Evolutionary conservation across 2,113 vertebrate genomes (phyloP), one percentile per base, ranked within the genome.

Genomic region (Pygoscelis antarcticus): DNA sequence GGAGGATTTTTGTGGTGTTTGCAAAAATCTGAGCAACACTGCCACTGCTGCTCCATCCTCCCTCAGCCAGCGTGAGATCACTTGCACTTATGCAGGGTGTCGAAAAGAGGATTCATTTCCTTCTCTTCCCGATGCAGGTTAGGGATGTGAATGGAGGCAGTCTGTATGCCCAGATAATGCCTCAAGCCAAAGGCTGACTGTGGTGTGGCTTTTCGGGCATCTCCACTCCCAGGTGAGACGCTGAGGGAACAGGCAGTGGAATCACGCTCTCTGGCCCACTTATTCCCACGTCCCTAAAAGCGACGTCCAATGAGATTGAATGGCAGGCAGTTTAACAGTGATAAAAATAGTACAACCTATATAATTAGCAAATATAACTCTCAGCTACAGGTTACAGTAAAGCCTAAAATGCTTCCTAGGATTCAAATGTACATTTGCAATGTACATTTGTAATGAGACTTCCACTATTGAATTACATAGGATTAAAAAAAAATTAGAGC

Each of bases 261-360:
- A 93, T 83, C 44, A 11, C n/a, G 1, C 58, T 89, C 86, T 60
- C 82, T 97, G 97, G 92, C 96, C 96, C 95, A 97, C 68, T 97
- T 97, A 90, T 89, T 95, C 71, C 76, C 8, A 18, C 7, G 15
- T 96, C 87, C 81, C 88, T 93, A 70, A 96, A 89, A 95, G 93
- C 84, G 91, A 74, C 93, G 94, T 91, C 94, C 96, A 97, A 95
- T 96, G 93, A 97, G 87, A 94, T 91, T 95, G 94, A 96, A 68
- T 88, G 82, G 75, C 89, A 96, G 85, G 82, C 89, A 89, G 58
- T 97, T 96, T 90, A 96, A 95, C 71, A n/a, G 16, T n/a, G 97
- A 83, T 77, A 96, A 96, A 97, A 97, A 97, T 96, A 96, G 94
- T 96, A 34, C 82, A 97, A 93, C 95, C 96, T 96, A 97, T 94